Evolutionary conservation across 2,797 vertebrate genomes (phyloP).

Genomic region (Hirundo rustica): DNA sequence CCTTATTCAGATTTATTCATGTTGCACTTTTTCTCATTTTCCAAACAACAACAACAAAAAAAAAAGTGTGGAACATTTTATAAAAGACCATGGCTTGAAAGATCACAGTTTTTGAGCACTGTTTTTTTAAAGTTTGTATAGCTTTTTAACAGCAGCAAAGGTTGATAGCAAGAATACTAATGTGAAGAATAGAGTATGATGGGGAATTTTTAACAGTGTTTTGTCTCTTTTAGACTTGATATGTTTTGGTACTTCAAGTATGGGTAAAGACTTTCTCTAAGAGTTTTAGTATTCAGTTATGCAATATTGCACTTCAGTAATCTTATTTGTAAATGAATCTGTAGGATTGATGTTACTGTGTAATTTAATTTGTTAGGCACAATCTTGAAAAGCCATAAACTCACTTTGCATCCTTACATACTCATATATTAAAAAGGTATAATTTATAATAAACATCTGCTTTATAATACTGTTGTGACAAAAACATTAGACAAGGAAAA

Average conservation of each 20-base stretch:
- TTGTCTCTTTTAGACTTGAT: constrained; percentile 22
- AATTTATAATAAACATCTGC: constrained; percentile 75
- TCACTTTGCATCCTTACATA: constrained; percentile 59
- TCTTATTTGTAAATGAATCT: constrained; percentile 70
- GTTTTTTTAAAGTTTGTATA: constrained; percentile 15
- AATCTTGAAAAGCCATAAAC: constrained; percentile 65
- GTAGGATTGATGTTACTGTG: constrained; percentile 46
- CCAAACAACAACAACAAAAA: not conserved
- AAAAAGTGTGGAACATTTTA: not conserved
- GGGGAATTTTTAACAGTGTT: constrained; percentile 6
- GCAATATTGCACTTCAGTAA: constrained; percentile 43
- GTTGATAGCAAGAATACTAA: not conserved
- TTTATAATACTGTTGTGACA: constrained; percentile 66
- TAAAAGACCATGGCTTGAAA: not conserved
- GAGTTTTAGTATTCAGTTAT: constrained; percentile 13
- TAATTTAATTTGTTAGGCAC: constrained; percentile 61
- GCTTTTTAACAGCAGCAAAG: not conserved
- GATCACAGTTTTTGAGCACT: not conserved
- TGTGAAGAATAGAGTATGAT: not conserved
- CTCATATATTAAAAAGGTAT: constrained; percentile 53
- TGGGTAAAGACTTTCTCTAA: not conserved
- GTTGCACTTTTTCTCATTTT: not conserved
- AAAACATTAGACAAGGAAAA: constrained; percentile 67
- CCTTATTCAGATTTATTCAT: not conserved
- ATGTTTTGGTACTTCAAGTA: not conserved